A percentile compares a stretch with the other conserved stretches of the same genome.
These are phyloP conservation scores for Oophaga sylvatica DNA, from an alignment of 2,797 vertebrate genomes.

Conservation along the genomic window DNA sequence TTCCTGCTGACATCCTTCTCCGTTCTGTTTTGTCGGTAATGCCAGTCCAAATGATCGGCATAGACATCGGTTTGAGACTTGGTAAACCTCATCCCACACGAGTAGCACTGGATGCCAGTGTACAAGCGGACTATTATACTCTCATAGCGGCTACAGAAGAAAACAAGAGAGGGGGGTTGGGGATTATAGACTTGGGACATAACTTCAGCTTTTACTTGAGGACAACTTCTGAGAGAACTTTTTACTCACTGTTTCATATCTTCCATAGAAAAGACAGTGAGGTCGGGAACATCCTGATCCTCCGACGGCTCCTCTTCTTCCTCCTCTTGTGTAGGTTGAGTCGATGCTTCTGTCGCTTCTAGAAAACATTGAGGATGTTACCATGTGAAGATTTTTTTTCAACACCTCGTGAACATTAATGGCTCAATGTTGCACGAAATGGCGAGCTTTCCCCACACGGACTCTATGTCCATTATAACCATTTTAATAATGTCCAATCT, in stretches of 20 bases:
- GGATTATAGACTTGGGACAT: background rate
- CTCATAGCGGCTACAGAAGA: slow-evolving; percentile 83
- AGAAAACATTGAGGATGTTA: background rate
- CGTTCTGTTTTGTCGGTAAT: slow-evolving; percentile 95
- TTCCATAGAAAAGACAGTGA: slow-evolving; percentile 89
- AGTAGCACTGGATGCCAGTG: slow-evolving; percentile 97
- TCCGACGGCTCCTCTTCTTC: slow-evolving; percentile 81
- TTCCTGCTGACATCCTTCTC: slow-evolving; percentile 95
- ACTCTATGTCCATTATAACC: too few species aligned
- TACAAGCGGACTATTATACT: slow-evolving; percentile 90
- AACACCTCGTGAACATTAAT: background rate
- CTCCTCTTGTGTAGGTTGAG: slow-evolving; percentile 69
- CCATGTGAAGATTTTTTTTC: background rate
- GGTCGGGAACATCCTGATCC: slow-evolving; percentile 87
- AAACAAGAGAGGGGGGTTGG: background rate
- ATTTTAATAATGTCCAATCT: too few species aligned
- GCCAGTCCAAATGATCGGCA: slow-evolving; percentile 98
- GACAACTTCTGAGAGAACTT: background rate
- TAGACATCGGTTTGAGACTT: slow-evolving; percentile 94
- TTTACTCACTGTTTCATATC: slow-evolving; percentile 90
- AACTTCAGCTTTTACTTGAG: background rate
- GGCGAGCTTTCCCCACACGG: too few species aligned
- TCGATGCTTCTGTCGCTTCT: slow-evolving; percentile 67
- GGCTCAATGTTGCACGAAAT: too few species aligned
- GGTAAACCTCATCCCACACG: slow-evolving; percentile 97